phyloP scores from a whole-genome alignment of 2,797 vertebrate genomes.

The Picus viridis region DNA sequence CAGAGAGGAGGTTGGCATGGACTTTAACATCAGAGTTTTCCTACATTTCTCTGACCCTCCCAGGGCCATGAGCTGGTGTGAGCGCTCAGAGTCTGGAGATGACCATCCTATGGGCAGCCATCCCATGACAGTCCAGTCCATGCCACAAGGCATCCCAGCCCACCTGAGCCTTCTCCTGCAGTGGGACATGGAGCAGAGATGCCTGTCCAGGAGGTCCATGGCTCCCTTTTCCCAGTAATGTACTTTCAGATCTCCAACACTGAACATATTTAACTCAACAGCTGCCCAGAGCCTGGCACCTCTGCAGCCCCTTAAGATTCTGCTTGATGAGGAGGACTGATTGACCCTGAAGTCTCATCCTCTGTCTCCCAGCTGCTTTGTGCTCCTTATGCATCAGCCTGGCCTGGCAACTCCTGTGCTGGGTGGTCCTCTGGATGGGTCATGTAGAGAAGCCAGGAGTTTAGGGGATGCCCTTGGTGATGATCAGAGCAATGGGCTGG shows the following conservation, averaged over 20 bases:
- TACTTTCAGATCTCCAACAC: background rate
- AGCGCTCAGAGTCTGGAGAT: background rate
- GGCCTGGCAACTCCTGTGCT: background rate
- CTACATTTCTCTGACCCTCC: background rate
- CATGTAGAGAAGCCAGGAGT: background rate
- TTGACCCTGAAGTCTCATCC: background rate
- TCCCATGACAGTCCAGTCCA: accelerated
- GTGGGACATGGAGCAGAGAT: background rate
- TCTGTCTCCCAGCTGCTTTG: background rate
- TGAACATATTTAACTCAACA: background rate
- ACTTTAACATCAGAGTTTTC: background rate
- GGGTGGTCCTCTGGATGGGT: background rate
- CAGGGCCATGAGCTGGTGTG: background rate
- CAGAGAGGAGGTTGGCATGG: background rate
- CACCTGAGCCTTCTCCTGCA: background rate
- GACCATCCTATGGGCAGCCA: background rate
- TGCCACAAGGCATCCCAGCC: background rate
- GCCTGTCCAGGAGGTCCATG: background rate
- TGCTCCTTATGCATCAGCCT: background rate
- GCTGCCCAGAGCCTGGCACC: background rate
- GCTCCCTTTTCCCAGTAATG: background rate
- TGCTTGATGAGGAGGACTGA: background rate
- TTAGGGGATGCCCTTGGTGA: background rate
- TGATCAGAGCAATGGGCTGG: background rate
- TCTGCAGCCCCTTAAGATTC: background rate